Percentiles rank a stretch among this genome's conserved stretches.
Evolutionary conservation across 2,797 vertebrate species (phyloP).

Genomic region (Tenualosa thibaudeaui): DNA sequence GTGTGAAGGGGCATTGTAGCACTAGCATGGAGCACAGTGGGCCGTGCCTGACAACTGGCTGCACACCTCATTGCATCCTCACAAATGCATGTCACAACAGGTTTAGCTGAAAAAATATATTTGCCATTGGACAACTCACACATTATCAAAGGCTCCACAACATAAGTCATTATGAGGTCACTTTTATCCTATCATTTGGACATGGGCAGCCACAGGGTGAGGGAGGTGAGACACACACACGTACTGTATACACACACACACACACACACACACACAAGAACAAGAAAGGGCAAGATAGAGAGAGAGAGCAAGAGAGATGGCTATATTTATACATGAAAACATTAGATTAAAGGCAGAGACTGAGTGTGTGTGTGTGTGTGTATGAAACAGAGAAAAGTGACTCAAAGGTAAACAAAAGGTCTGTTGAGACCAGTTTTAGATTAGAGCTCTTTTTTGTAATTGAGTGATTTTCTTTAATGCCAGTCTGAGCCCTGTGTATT

Average conservation of each 20-base stretch:
- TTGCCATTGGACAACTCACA: not conserved
- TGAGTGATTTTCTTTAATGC: constrained; percentile 24
- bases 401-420: constrained; percentile 8
- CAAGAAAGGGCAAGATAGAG: not conserved
- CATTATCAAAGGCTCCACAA: not conserved
- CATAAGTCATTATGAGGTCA: not conserved
- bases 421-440: constrained; percentile 21
- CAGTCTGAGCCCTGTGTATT: constrained; percentile 28
- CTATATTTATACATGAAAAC: not conserved
- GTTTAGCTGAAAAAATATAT: constrained; percentile 1
- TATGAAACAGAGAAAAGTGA: not conserved
- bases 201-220: not conserved
- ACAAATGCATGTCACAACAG: constrained; percentile 10
- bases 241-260: too few relatives aligned
- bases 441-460: constrained; percentile 22
- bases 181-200: not conserved
- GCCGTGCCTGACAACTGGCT: not conserved
- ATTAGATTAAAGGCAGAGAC: not conserved
- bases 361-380: not conserved
- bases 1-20: not conserved
- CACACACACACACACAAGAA: not conserved
- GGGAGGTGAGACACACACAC: too few relatives aligned
- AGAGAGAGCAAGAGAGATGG: not conserved
- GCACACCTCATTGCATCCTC: not conserved
- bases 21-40: not conserved